Evolutionary conservation across 2,888 invertebrate genomes (phyloP).

Genomic region (Thereva unica): DNA sequence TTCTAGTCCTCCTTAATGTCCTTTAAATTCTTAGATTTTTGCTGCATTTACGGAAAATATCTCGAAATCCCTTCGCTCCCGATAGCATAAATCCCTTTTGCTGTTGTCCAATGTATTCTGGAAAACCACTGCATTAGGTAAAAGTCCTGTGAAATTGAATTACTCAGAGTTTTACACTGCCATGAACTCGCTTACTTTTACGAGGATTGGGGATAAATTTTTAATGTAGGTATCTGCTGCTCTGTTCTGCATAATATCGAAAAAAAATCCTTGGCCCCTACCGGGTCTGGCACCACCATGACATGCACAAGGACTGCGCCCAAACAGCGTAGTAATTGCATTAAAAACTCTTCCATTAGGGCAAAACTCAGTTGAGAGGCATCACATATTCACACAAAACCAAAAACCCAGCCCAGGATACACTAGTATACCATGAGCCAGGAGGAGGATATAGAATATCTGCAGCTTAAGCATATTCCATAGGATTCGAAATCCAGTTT

Average conservation of each 20-base stretch:
- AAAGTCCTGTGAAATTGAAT: conserved; percentile 27
- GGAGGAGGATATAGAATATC: conserved; percentile 4
- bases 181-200: conserved; percentile 4
- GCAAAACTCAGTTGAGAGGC: conserved; percentile 3
- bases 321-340: conserved; percentile 34
- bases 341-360: conserved; percentile 36
- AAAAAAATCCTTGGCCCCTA: background rate
- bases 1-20: too few species aligned
- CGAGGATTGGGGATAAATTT: conserved; percentile 28
- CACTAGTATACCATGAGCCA: background rate
- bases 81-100: background rate
- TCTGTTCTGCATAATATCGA: background rate
- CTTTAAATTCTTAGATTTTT: too few species aligned
- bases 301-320: conserved; percentile 15
- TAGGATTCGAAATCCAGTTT: conserved; percentile 23
- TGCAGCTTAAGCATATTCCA: conserved; percentile 32
- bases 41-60: background rate
- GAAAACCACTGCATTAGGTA: conserved; percentile 13
- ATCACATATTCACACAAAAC: conserved; percentile 20
- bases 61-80: conserved; percentile 6
- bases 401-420: background rate
- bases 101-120: too few species aligned
- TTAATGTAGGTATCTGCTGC: conserved; percentile 24
- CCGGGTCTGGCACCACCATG: background rate
- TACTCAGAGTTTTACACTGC: conserved; percentile 17